Conservation (phyloP, 2,888 invertebrate species). For the Cyaniris semiargus region DNA sequence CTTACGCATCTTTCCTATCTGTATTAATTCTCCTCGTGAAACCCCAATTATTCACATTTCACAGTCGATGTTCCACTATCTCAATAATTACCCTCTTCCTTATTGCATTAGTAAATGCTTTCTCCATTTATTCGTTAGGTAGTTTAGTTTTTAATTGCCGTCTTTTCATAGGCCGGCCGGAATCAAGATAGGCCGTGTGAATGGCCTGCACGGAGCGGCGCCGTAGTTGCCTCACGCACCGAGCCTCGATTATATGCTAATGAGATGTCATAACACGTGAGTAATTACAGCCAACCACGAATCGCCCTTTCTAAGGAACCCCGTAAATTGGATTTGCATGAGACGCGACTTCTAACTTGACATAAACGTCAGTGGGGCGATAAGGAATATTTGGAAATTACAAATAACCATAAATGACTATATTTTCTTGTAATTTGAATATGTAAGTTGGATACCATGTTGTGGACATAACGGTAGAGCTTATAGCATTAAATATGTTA, state of each 20-base stretch:
- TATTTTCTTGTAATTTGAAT: conserved; percentile 9
- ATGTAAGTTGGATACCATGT: background rate
- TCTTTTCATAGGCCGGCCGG: conserved; percentile 75
- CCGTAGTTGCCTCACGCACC: conserved; percentile 70
- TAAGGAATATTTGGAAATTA: conserved; percentile 17
- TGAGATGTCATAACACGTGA: conserved; percentile 80
- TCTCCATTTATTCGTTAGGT: conserved; percentile 68
- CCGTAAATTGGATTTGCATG: conserved; percentile 78
- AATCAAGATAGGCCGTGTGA: conserved; percentile 79
- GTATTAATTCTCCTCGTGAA: background rate
- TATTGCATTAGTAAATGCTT: conserved; percentile 55
- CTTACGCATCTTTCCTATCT: background rate
- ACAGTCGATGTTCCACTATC: conserved; percentile 9
- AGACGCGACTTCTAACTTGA: conserved; percentile 69
- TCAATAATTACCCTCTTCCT: conserved; percentile 36
- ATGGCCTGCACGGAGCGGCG: conserved; percentile 61
- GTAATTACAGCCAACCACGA: conserved; percentile 77
- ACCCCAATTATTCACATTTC: conserved; percentile 12
- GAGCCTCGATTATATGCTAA: conserved; percentile 78
- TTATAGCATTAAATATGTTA: background rate
- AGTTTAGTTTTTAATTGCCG: conserved; percentile 79
- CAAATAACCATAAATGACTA: background rate
- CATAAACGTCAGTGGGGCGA: conserved; percentile 54
- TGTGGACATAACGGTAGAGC: background rate
- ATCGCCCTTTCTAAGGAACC: conserved; percentile 73